These are phyloP conservation scores for Ariolimax columbianus DNA, from an alignment of 2,888 invertebrate species.

Conservation along the genomic window DNA sequence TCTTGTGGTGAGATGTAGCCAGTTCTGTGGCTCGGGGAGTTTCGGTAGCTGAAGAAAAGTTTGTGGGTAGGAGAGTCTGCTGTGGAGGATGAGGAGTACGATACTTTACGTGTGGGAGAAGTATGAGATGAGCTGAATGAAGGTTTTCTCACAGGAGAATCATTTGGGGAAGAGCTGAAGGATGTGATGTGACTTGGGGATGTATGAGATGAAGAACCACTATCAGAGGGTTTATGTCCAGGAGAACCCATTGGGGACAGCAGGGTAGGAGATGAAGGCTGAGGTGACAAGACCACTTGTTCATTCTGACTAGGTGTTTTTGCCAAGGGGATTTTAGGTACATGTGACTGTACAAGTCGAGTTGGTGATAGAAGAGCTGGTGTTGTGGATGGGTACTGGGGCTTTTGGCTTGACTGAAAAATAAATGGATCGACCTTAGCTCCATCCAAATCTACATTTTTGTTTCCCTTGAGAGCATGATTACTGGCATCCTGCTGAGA, in stretches of 20 bases:
- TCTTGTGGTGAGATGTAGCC: slow-evolving; percentile 46
- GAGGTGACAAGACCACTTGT: neutral
- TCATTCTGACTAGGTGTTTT: slow-evolving; percentile 9
- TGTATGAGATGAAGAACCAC: slow-evolving; percentile 40
- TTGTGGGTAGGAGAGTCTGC: slow-evolving; percentile 51
- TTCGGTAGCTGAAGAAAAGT: slow-evolving; percentile 48
- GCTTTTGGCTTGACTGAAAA: slow-evolving; percentile 29
- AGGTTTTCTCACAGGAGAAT: slow-evolving; percentile 50
- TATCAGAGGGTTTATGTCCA: slow-evolving; percentile 4
- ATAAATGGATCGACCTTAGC: neutral
- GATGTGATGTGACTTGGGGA: slow-evolving; percentile 52
- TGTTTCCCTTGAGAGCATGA: neutral
- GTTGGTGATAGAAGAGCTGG: slow-evolving; percentile 35
- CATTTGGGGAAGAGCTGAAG: slow-evolving; percentile 50
- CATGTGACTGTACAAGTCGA: slow-evolving; percentile 14
- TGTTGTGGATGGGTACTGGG: slow-evolving; percentile 16
- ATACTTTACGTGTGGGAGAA: slow-evolving; percentile 49
- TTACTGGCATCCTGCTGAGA: slow-evolving; percentile 14
- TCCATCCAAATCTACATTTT: slow-evolving; percentile 6
- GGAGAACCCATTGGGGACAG: slow-evolving; percentile 41
- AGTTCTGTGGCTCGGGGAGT: slow-evolving; percentile 47
- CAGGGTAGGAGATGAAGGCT: slow-evolving; percentile 17
- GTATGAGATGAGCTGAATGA: slow-evolving; percentile 50
- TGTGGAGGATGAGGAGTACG: slow-evolving; percentile 50
- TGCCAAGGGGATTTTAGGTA: neutral